Percentiles rank a stretch among this genome's conserved stretches.
Evolutionary conservation across 2,888 invertebrate species (phyloP).

Genomic region (Mythimna impura): DNA sequence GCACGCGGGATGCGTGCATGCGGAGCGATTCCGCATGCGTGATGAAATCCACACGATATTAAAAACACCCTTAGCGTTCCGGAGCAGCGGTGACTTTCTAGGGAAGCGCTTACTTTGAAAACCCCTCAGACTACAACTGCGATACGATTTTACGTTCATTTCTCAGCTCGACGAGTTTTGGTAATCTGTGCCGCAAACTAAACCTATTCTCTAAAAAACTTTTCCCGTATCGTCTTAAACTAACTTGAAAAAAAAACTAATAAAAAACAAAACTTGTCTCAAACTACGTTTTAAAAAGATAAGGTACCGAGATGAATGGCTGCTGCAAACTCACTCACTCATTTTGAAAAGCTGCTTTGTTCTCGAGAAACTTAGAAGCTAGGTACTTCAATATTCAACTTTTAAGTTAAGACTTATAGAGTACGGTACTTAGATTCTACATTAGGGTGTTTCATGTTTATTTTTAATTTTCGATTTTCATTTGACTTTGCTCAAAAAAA

Average conservation of each 20-base stretch:
- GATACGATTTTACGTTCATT: not conserved
- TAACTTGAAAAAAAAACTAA: not conserved
- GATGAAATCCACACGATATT: too few species aligned
- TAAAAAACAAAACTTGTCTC: conserved; percentile 4
- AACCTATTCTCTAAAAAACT: not conserved
- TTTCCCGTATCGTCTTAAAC: not conserved
- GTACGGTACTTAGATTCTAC: conserved; percentile 15
- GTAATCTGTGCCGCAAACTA: not conserved
- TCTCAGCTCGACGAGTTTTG: not conserved
- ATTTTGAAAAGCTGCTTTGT: conserved; percentile 41
- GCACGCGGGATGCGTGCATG: too few species aligned
- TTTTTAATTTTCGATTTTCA: too few species aligned
- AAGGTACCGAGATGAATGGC: conserved; percentile 40
- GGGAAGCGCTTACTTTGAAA: too few species aligned
- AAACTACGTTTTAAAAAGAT: conserved; percentile 42
- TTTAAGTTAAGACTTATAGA: conserved; percentile 22
- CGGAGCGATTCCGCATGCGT: too few species aligned
- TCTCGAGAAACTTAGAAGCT: conserved; percentile 37
- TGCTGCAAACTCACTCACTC: conserved; percentile 40
- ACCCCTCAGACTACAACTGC: too few species aligned
- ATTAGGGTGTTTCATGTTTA: not conserved
- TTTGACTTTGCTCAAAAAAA: too few species aligned
- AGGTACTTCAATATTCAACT: conserved; percentile 36
- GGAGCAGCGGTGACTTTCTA: too few species aligned
- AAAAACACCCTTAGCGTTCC: too few species aligned